Conservation (phyloP, 2,797 vertebrate genomes). For the Borostomias antarcticus region DNA sequence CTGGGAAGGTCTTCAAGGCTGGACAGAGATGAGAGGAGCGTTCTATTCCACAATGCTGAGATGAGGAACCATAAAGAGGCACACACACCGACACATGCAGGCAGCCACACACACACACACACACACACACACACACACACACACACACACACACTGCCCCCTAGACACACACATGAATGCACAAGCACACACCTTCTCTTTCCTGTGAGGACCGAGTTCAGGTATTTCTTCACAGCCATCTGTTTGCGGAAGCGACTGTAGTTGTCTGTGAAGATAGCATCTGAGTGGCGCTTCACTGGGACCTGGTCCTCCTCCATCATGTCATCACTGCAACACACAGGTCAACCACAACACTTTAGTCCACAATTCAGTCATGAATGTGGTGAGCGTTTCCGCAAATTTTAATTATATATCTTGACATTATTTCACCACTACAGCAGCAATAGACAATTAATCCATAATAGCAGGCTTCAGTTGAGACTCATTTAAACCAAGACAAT, state of each 20-base stretch:
- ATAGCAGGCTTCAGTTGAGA: too few species aligned
- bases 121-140: neutral
- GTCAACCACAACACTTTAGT: neutral
- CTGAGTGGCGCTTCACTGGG: constrained; percentile 92
- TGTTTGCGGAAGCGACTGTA: constrained; percentile 95
- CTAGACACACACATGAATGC: neutral
- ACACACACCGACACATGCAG: neutral
- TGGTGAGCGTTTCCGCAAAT: too few species aligned
- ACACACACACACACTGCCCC: neutral
- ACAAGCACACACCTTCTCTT: constrained; percentile 81
- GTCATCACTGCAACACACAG: constrained; percentile 67
- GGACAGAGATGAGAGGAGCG: constrained; percentile 23
- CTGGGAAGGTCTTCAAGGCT: constrained; percentile 84
- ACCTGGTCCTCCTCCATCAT: constrained; percentile 80
- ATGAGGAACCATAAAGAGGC: too few species aligned
- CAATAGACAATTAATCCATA: neutral
- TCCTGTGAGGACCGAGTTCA: constrained; percentile 91
- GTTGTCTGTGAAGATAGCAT: constrained; percentile 95
- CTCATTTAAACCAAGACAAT: neutral
- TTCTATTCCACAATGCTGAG: too few species aligned
- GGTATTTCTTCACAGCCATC: constrained; percentile 96
- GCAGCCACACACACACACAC: neutral
- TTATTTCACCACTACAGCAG: too few species aligned
- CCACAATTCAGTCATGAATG: neutral
- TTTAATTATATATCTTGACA: too few species aligned